These are phyloP conservation scores for Cyprinella venusta DNA, from an alignment of 2,797 vertebrate genomes.

Conservation along the genomic window DNA sequence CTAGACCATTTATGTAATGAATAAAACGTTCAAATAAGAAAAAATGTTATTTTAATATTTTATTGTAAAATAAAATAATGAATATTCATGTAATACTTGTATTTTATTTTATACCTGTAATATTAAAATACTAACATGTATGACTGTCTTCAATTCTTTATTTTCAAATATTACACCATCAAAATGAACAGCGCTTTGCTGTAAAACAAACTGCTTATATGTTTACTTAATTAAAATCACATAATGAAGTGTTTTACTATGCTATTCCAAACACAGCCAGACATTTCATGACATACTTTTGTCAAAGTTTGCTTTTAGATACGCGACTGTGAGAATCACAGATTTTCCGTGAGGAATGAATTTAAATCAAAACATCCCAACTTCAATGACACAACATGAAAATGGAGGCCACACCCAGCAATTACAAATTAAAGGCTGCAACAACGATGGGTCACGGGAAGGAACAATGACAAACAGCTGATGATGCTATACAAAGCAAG, in stretches of 20 bases:
- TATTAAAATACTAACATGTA: background rate
- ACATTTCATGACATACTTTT: background rate
- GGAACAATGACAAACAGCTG: slow-evolving; percentile 29
- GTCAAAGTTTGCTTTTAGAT: background rate
- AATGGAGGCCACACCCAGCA: slow-evolving; percentile 66
- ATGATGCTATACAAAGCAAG: slow-evolving; percentile 61
- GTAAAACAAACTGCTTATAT: too few species aligned
- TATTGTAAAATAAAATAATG: too few species aligned
- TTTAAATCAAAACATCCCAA: slow-evolving; percentile 68
- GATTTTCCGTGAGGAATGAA: slow-evolving; percentile 59
- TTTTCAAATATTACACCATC: background rate
- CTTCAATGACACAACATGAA: slow-evolving; percentile 51
- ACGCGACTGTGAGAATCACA: background rate
- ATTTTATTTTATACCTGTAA: background rate
- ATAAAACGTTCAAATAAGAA: too few species aligned
- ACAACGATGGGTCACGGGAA: slow-evolving; percentile 50
- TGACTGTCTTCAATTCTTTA: background rate
- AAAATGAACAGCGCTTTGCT: background rate
- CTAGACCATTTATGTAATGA: background rate
- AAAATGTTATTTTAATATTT: background rate
- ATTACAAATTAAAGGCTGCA: slow-evolving; percentile 56
- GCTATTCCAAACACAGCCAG: slow-evolving; percentile 21
- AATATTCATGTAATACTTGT: background rate
- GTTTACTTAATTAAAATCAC: background rate
- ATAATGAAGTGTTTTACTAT: background rate